Base-by-base conservation (phyloP, 2,888 invertebrate species). In the Agrotis ipsilon region DNA sequence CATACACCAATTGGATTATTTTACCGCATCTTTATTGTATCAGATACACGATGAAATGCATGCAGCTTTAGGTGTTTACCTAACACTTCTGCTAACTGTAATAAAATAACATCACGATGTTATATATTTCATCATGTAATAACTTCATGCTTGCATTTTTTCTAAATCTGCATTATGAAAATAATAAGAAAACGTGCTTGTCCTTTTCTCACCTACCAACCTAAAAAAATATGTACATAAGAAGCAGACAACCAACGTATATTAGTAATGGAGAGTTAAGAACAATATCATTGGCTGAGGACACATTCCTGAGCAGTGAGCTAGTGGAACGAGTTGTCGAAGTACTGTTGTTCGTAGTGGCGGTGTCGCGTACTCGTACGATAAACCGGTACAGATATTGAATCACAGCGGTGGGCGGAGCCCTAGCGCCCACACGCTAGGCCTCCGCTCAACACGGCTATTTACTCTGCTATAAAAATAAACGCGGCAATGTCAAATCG, bases 301-400 rank as follows among this genome's bases (percentile, higher is more conserved):
- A 51, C 24, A 55, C 21, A 60, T 73, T 61, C 73, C 55, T 46
- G 18, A 61, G 49, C 59, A 21, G 24, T 46, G 16, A 61, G 49
- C 59, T 39, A 32, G 59, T 60, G 49, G 51, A 60, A 60, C 73
- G 13, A 51, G 68, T 60, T 60, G 43, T 32, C 43, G 11, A 19
- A 18, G 64, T 72, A 71, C 72, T 60, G 60, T 68, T 68, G 52
- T n/a, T 52, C 21, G 24, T 46, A 51, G 65, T 71, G 43, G 49
- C 24, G 14, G n/a, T 51, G 46, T 48, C 52, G 59, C 27, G 43
- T 11, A 7, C 45, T 52, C 58, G 54, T 24, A 24, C 9, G 11
- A 51, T 32, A 72, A 79, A 79, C 78, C 79, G 78, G 78, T 75
- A 39, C 43, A 46, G 57, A 57, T 16, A 67, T 46, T 13, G 66